Evolutionary conservation across 1,140 invertebrate species (phyloP), one percentile per base, ranked within the genome.

Genomic region (Eueides isabella): DNA sequence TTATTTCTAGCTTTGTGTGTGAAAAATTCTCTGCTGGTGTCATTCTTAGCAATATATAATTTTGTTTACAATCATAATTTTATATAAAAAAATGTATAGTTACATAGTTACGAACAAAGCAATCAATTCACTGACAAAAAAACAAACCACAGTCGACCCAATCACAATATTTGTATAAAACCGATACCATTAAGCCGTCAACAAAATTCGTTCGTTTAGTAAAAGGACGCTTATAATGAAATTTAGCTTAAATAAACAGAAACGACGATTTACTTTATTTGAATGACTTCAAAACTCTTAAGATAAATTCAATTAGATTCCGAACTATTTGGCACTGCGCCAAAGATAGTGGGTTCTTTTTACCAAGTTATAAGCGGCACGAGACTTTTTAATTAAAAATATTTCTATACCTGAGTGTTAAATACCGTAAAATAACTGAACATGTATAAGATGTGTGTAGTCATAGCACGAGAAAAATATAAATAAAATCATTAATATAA

Each of bases 151-250:
- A 55, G 48, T 26, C 48, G 19, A 55, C 23, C 23, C 19, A 55
- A 55, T 55, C 19, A 55, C 48, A 55, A 55, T 55, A 23, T 55
- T 55, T 55, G 19, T 55, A 55, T 55, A 55, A 55, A 55, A 26
- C 48, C 48, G 19, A 55, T 55, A 55, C 48, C 48, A 26, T 55
- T 55, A 55, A 23, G 19, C 48, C 19, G 9, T 55, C 48, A 55
- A 55, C 48, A 55, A 19, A 0, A 55, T 19, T 55, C 48, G 48
- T 55, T 55, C 48, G 48, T 55, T 55, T 9, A 55, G 48, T 55
- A 55, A 55, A 55, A 55, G 48, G 48, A 55, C 48, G 23, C 23
- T 55, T 26, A 55, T 55, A 55, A 55, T 55, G 48, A 55, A 55
- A 55, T 55, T 55, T 55, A 55, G 9, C 48, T 19, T 55, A 55